phyloP scores from a whole-genome alignment of 2,113 vertebrate genomes.

The Ceyx margarethae region DNA sequence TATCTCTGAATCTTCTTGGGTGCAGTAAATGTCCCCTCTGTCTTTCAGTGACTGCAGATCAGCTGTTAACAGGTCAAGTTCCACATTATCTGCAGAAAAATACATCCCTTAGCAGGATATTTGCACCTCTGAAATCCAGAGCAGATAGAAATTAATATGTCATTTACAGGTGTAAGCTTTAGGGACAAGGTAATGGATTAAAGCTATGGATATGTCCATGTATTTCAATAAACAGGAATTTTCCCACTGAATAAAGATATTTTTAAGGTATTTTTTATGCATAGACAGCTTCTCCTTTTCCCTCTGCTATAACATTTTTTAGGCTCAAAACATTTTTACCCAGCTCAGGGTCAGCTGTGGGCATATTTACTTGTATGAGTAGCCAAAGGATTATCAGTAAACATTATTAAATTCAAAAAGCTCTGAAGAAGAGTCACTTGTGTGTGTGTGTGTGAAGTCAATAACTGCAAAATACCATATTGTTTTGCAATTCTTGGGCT shows the following conservation, averaged over 20 bases:
- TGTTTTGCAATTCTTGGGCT: background rate
- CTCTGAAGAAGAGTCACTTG: background rate
- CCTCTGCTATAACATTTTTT: background rate
- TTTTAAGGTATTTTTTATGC: background rate
- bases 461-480: background rate
- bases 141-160: background rate
- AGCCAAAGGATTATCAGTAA: conserved; percentile 36
- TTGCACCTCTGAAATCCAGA: background rate
- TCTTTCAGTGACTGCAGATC: background rate
- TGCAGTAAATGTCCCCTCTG: background rate
- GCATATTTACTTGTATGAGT: background rate
- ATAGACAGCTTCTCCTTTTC: background rate
- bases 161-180: background rate
- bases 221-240: background rate
- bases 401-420: conserved; percentile 11
- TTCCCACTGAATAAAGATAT: background rate
- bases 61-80: background rate
- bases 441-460: background rate
- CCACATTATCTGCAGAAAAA: background rate
- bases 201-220: fast-evolving
- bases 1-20: background rate
- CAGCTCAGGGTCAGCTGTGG: background rate
- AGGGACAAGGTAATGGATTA: background rate
- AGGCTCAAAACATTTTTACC: background rate
- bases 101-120: background rate